phyloP scores from a whole-genome alignment of 2,888 invertebrate species.

The Tromatobia lineatoria region DNA sequence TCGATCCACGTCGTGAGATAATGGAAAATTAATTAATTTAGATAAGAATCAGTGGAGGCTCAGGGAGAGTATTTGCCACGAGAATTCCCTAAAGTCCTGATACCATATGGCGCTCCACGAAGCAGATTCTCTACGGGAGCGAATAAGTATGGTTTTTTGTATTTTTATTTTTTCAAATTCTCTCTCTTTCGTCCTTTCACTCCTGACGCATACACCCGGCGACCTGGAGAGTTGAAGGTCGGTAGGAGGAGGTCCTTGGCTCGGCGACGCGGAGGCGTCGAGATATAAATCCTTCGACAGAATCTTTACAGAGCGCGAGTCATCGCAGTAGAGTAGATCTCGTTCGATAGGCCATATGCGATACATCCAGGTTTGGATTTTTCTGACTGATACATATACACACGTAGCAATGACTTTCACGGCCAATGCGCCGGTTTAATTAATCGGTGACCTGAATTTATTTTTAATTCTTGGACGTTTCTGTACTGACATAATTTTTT shows the following conservation, averaged over 20 bases:
- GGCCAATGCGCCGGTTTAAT: not conserved
- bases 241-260: slow-evolving; percentile 59
- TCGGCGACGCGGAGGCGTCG: slow-evolving; percentile 53
- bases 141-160: slow-evolving; percentile 12
- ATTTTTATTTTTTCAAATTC: slow-evolving; percentile 25
- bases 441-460: slow-evolving; percentile 2
- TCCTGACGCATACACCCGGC: slow-evolving; percentile 36
- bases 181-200: slow-evolving; percentile 60
- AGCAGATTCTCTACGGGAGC: slow-evolving; percentile 1
- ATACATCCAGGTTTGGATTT: slow-evolving; percentile 10
- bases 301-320: slow-evolving; percentile 18
- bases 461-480: not conserved
- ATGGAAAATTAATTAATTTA: slow-evolving; percentile 62
- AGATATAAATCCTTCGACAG: slow-evolving; percentile 40
- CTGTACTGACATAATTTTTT: not conserved
- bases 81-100: slow-evolving; percentile 30
- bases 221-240: slow-evolving; percentile 66
- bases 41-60: slow-evolving; percentile 43
- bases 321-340: slow-evolving; percentile 11
- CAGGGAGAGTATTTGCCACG: not conserved
- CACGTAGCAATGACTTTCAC: slow-evolving; percentile 1
- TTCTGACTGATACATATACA: not conserved
- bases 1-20: slow-evolving; percentile 22
- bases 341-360: not conserved
- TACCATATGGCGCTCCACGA: slow-evolving; percentile 52